A percentile compares a stretch with the other conserved stretches of the same genome.
Evolutionary conservation across 2,888 invertebrate species (phyloP).

Genomic region (Brachynemurus nebulosus): DNA sequence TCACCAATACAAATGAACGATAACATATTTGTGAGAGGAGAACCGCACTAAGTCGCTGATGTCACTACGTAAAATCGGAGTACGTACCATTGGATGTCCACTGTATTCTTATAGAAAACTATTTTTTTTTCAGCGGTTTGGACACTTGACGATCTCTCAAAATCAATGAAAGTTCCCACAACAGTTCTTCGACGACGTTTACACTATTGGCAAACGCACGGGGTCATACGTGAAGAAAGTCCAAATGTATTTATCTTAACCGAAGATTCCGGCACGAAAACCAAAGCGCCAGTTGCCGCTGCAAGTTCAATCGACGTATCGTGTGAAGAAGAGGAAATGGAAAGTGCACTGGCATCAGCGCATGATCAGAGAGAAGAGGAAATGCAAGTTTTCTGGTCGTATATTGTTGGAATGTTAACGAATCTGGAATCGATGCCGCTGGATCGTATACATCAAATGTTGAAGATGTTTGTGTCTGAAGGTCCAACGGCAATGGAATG

Average conservation of each 20-base stretch:
- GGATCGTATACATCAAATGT: conserved; percentile 89
- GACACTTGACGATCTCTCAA: conserved; percentile 75
- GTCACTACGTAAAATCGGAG: too few species aligned
- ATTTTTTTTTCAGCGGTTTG: conserved; percentile 47
- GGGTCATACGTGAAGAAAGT: conserved; percentile 61
- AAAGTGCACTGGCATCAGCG: conserved; percentile 89
- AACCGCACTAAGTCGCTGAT: too few species aligned
- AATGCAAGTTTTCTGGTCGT: conserved; percentile 90
- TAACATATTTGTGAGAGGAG: too few species aligned
- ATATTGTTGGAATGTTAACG: conserved; percentile 92
- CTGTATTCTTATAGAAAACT: neutral
- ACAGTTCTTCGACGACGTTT: conserved; percentile 76
- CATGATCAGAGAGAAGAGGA: conserved; percentile 91
- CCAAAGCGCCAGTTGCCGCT: conserved; percentile 33
- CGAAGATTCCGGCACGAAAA: conserved; percentile 46
- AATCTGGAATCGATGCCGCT: conserved; percentile 84
- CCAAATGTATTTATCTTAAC: conserved; percentile 60
- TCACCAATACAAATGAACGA: too few species aligned
- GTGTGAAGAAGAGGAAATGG: conserved; percentile 80
- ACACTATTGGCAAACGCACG: conserved; percentile 90
- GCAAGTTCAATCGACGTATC: conserved; percentile 44
- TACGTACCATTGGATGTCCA: neutral
- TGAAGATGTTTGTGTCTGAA: conserved; percentile 92
- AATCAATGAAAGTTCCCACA: conserved; percentile 74
- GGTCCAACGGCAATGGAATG: conserved; percentile 79